These are phyloP conservation scores for Amphiura filiformis DNA, from an alignment of 35 echinoderm and acorn worm genomes.

Conservation along the genomic window DNA sequence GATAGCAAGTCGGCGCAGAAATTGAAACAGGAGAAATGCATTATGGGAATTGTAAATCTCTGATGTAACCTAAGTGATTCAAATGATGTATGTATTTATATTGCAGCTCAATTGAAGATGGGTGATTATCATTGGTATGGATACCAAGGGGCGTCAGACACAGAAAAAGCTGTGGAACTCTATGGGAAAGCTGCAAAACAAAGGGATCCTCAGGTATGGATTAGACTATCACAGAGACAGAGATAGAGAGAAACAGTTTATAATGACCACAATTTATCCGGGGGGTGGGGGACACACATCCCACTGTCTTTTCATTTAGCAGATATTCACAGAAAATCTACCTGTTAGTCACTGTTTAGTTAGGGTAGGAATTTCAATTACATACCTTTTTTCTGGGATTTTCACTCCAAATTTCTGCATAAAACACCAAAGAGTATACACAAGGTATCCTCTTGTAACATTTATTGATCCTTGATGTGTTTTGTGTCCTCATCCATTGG, in stretches of 20 bases:
- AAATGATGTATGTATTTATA: too few species aligned
- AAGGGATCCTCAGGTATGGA: slow-evolving; percentile 73
- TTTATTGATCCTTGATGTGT: too few species aligned
- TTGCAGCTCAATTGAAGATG: slow-evolving; percentile 78
- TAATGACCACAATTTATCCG: background rate
- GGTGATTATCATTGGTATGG: slow-evolving; percentile 96
- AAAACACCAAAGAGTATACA: too few species aligned
- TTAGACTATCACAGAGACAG: background rate
- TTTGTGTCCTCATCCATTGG: too few species aligned
- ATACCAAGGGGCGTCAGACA: slow-evolving; percentile 38
- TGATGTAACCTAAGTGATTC: background rate
- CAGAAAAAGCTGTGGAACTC: slow-evolving; percentile 52
- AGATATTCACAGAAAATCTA: background rate
- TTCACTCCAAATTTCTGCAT: too few species aligned
- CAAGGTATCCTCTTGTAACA: too few species aligned
- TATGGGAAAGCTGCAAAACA: slow-evolving; percentile 69
- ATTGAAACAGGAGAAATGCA: too few species aligned
- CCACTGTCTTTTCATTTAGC: background rate
- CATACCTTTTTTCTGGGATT: too few species aligned
- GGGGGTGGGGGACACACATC: background rate
- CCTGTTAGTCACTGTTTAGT: background rate
- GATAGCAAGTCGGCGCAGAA: too few species aligned
- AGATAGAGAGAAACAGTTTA: background rate
- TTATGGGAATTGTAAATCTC: background rate
- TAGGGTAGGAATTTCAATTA: too few species aligned